Percentiles rank a stretch among this genome's conserved stretches.
Conservation (phyloP, 1,140 invertebrate species). For the Cotesia chilonis region DNA sequence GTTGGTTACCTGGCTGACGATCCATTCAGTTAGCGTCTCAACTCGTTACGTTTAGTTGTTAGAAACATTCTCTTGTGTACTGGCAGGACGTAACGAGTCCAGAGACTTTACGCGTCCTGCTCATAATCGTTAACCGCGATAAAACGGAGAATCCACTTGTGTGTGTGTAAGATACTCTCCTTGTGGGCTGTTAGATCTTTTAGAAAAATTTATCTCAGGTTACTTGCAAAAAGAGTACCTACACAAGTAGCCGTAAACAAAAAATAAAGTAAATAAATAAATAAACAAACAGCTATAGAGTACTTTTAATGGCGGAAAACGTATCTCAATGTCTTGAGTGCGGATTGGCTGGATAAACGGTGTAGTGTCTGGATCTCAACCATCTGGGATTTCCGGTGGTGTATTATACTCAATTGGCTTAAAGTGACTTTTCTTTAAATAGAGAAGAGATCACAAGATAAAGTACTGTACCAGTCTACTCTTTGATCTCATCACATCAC, state of each 20-base stretch:
- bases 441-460: neutral
- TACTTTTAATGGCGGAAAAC: slow-evolving; percentile 8
- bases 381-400: slow-evolving; percentile 16
- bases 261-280: slow-evolving; percentile 2
- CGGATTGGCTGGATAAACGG: neutral
- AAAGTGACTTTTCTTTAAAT: slow-evolving; percentile 19
- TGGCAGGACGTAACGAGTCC: slow-evolving; percentile 22
- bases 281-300: neutral
- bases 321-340: slow-evolving; percentile 21
- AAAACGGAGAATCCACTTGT: slow-evolving; percentile 9
- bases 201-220: neutral
- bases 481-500: neutral
- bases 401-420: neutral
- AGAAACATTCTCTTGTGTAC: slow-evolving; percentile 19
- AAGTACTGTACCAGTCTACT: neutral
- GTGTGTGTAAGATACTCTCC: neutral
- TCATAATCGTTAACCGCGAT: slow-evolving; percentile 36
- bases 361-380: neutral
- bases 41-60: slow-evolving; percentile 2
- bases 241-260: neutral
- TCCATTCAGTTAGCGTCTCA: neutral
- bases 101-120: slow-evolving; percentile 19
- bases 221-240: neutral
- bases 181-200: neutral
- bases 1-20: neutral